Evolutionary conservation across 2,113 vertebrate genomes (phyloP), one percentile per base, ranked within the genome.

Genomic region (Sylvietta virens): DNA sequence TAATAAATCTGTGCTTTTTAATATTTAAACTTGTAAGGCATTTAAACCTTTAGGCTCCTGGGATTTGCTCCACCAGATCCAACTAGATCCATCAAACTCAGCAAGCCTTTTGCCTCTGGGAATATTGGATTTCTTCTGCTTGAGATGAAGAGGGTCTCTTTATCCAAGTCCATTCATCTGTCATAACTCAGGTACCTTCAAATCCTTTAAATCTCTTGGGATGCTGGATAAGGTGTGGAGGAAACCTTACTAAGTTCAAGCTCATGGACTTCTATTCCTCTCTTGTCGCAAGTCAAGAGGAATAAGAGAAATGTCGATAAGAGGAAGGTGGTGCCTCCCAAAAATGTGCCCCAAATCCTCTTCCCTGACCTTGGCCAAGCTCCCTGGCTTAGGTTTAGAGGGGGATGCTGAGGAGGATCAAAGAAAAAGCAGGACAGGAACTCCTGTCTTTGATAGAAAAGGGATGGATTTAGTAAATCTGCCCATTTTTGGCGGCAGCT

Each of bases 1-100:
- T 97, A 97, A 96, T 97, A 97, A 97, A 97, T 93, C 94, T 86
- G n/a, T 54, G 78, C 73, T 93, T 95, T 97, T 95, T 94, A 92
- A 94, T 97, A 93, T 95, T 97, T 94, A 94, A 97, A 95, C 94
- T 97, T 97, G 70, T 67, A 86, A 96, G 96, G 93, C 95, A 95
- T 97, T 96, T 96, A 95, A 95, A 96, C 93, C 96, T 95, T 93
- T 89, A 97, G 96, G 95, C 83, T 90, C 83, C 79, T 71, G 90
- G 86, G 94, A 91, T 96, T 92, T 53, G 81, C 86, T 96, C 78
- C 72, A 90, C 87, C 80, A 94, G 94, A 92, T 94, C 91, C 91
- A 94, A 94, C 60, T 92, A 88, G 95, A 96, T 94, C 93, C 70
- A 85, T 94, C 94, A 96, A 95, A 71, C 76, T 91, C 48, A 30